Conservation (phyloP, 2,888 invertebrate genomes). For the Limnephilus lunatus region DNA sequence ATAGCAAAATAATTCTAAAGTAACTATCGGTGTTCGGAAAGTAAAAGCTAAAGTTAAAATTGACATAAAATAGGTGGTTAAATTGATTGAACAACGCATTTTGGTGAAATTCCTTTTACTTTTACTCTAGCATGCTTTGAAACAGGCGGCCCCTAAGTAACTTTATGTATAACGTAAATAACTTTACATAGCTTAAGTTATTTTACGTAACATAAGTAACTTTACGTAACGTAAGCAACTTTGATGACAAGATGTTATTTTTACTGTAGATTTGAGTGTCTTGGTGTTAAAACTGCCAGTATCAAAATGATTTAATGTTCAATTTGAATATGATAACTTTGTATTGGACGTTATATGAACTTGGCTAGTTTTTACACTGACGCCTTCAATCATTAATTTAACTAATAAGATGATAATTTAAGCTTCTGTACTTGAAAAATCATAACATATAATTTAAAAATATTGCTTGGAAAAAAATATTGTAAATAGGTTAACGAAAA, state of each 20-base stretch:
- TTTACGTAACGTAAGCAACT: not conserved
- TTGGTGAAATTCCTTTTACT: no score
- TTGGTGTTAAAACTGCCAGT: not conserved
- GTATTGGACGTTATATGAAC: not conserved
- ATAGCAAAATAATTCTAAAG: no score
- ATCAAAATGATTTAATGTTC: not conserved
- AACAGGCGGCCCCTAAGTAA: no score
- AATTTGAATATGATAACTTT: conserved; percentile 2
- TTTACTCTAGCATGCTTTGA: no score
- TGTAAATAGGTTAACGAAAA: not conserved
- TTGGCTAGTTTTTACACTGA: not conserved
- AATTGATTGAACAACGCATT: no score
- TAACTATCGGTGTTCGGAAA: no score
- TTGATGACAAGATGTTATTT: not conserved
- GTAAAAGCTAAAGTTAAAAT: no score
- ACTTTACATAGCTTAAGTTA: no score
- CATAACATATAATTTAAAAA: not conserved
- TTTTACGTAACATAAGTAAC: not conserved
- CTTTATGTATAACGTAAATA: no score
- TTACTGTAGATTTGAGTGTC: not conserved
- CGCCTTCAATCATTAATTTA: not conserved
- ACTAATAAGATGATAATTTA: not conserved
- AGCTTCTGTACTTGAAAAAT: not conserved
- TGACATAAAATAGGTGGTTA: no score
- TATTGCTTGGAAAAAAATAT: not conserved